phyloP scores from a whole-genome alignment of 2,888 invertebrate species.

The Oligia latruncula region DNA sequence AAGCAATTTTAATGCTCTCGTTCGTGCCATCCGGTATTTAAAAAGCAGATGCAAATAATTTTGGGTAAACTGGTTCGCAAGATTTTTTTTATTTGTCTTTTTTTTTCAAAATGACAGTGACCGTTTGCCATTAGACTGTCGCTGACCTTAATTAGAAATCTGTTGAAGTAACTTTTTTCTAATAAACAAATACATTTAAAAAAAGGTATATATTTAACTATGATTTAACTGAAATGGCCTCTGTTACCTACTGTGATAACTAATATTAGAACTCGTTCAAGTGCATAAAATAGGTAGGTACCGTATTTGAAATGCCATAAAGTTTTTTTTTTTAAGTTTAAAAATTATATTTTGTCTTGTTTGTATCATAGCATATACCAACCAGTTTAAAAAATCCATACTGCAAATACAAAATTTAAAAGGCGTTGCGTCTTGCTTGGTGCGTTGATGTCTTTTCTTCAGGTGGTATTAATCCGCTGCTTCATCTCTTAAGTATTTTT shows the following conservation, averaged over 20 bases:
- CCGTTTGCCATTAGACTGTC: constrained; percentile 54
- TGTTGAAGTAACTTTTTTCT: not conserved
- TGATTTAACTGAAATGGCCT: no score
- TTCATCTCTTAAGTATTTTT: not conserved
- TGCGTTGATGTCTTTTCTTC: constrained; percentile 79
- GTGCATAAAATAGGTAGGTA: no score
- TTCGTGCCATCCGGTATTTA: constrained; percentile 79
- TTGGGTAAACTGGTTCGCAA: constrained; percentile 64
- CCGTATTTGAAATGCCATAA: no score
- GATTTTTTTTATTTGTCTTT: constrained; percentile 30
- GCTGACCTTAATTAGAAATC: constrained; percentile 11
- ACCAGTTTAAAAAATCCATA: not conserved
- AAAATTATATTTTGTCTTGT: no score
- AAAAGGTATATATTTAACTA: not conserved
- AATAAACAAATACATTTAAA: not conserved
- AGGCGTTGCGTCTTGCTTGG: not conserved
- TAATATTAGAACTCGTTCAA: not conserved
- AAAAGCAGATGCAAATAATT: constrained; percentile 78
- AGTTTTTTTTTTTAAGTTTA: no score
- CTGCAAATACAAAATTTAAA: not conserved
- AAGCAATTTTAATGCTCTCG: constrained; percentile 72
- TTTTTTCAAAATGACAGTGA: constrained; percentile 46
- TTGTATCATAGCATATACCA: not conserved
- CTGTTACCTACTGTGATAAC: not conserved
- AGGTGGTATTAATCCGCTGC: constrained; percentile 1